phyloP scores from a whole-genome alignment of 2,888 invertebrate genomes.

The Nephrotoma appendiculata region DNA sequence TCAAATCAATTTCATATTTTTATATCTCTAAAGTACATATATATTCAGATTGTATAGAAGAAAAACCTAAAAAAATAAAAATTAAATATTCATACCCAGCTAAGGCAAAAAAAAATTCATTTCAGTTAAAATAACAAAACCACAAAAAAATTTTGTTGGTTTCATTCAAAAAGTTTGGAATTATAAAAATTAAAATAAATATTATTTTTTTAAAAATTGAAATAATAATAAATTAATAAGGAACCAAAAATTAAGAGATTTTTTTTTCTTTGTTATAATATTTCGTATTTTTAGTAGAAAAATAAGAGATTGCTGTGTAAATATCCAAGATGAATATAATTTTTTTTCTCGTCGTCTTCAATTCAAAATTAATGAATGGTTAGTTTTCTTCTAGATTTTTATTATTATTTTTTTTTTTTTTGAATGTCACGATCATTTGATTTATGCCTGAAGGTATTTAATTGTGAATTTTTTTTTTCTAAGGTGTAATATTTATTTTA shows the following conservation, averaged over 20 bases:
- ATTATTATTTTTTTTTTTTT: neutral
- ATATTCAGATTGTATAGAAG: neutral
- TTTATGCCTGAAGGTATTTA: neutral
- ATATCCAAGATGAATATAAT: neutral
- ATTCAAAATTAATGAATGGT: neutral
- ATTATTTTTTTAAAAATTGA: neutral
- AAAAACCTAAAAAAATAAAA: neutral
- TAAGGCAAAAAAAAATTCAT: neutral
- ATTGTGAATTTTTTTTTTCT: neutral
- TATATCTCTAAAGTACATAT: neutral
- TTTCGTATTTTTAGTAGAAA: neutral
- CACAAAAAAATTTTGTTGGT: neutral
- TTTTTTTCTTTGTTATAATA: neutral
- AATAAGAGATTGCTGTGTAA: neutral
- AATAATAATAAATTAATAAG: neutral
- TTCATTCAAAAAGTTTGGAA: neutral
- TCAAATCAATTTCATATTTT: neutral
- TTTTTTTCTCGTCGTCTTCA: neutral
- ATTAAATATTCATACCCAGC: neutral
- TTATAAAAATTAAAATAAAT: neutral
- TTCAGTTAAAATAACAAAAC: neutral
- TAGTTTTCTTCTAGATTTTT: neutral
- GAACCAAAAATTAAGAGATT: neutral
- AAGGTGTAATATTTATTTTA: neutral
- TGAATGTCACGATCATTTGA: neutral